Percentiles rank a stretch among this genome's conserved stretches.
Evolutionary conservation across 2,888 invertebrate species (phyloP).

Genomic region (Erebia ligea): DNA sequence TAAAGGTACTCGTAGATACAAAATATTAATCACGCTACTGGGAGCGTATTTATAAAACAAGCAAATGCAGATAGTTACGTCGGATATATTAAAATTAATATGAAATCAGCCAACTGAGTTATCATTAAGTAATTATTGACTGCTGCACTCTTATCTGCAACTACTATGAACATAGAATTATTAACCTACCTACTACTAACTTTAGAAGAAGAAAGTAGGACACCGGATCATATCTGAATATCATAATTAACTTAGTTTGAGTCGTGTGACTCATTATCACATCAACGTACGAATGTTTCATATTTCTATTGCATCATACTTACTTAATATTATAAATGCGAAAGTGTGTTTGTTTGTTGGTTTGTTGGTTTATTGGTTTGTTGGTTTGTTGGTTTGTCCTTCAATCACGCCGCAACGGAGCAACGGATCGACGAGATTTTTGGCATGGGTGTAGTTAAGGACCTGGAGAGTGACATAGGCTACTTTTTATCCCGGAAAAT

Average conservation of each 20-base stretch:
- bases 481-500: too few species aligned
- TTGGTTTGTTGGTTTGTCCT: too few species aligned
- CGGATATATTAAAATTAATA: conserved; percentile 14
- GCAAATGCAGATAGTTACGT: background rate
- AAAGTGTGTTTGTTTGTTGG: too few species aligned
- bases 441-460: too few species aligned
- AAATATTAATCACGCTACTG: background rate
- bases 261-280: background rate
- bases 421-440: too few species aligned
- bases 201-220: conserved; percentile 2
- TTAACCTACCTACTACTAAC: conserved; percentile 10
- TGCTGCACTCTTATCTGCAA: conserved; percentile 21
- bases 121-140: conserved; percentile 16
- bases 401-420: too few species aligned
- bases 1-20: background rate
- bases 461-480: too few species aligned
- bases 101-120: conserved; percentile 14
- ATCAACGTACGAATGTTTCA: background rate
- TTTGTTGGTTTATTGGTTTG: too few species aligned
- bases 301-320: background rate
- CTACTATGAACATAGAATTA: conserved; percentile 8
- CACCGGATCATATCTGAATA: conserved; percentile 1
- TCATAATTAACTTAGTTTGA: background rate
- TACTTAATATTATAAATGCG: too few species aligned
- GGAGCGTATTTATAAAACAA: background rate